Conservation (phyloP, 2,888 invertebrate species). For the Eupithecia exiguata region DNA sequence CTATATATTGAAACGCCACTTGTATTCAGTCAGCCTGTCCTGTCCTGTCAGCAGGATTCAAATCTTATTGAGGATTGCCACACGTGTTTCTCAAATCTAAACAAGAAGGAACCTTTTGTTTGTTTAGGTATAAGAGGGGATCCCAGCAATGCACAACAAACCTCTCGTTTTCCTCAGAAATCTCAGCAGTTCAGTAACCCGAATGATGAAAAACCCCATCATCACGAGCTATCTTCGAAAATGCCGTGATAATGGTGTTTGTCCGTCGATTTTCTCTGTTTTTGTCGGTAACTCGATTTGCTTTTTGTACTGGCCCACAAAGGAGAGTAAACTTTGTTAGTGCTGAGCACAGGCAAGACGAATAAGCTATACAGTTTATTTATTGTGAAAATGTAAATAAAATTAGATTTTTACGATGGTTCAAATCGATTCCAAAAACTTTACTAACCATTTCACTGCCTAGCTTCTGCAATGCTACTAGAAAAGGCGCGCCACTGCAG, state of each 20-base stretch:
- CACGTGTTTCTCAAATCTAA: background rate
- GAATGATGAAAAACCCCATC: slow-evolving; percentile 71
- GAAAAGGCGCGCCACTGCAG: too few relatives aligned
- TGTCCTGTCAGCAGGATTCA: background rate
- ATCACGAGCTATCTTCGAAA: slow-evolving; percentile 80
- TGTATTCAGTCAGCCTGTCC: too few relatives aligned
- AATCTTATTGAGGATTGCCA: background rate
- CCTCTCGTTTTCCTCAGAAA: slow-evolving; percentile 4
- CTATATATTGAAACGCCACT: background rate
- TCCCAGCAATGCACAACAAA: slow-evolving; percentile 50
- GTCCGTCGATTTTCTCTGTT: slow-evolving; percentile 82
- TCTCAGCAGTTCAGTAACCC: slow-evolving; percentile 15
- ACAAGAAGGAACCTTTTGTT: background rate
- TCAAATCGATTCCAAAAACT: too few relatives aligned
- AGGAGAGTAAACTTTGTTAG: slow-evolving; percentile 80
- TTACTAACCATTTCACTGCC: too few relatives aligned
- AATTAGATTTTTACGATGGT: too few relatives aligned
- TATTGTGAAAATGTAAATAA: too few relatives aligned
- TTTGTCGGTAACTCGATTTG: slow-evolving; percentile 82
- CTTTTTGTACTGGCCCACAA: slow-evolving; percentile 77
- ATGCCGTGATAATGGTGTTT: slow-evolving; percentile 81
- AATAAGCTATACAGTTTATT: slow-evolving; percentile 4
- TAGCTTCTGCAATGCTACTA: too few relatives aligned
- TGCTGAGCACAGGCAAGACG: slow-evolving; percentile 3
- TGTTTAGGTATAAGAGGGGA: background rate